Evolutionary conservation across 2,113 vertebrate genomes (phyloP).

Genomic region (Pelusios castaneus): DNA sequence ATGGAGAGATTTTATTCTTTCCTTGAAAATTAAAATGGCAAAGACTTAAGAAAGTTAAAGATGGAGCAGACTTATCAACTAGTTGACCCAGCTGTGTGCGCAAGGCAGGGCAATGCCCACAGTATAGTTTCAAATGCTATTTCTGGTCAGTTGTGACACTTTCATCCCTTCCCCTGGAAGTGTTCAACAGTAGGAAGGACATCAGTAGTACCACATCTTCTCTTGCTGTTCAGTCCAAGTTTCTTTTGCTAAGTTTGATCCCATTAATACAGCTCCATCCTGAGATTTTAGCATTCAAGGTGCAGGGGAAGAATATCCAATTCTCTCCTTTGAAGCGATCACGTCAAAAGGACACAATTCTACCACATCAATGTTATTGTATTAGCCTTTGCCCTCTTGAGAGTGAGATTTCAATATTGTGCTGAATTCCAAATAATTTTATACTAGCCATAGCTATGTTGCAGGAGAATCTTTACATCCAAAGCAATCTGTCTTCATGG

Average conservation of each 20-base stretch:
- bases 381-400: not conserved
- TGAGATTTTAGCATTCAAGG: not conserved
- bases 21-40: not conserved
- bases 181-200: not conserved
- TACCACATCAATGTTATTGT: not conserved
- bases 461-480: not conserved
- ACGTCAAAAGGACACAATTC: not conserved
- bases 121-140: not conserved
- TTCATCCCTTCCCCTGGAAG: not conserved
- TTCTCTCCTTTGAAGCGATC: not conserved
- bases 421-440: not conserved
- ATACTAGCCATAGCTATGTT: not conserved
- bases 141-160: not conserved
- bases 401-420: not conserved
- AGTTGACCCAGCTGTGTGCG: not conserved
- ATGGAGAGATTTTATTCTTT: not conserved
- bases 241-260: not conserved
- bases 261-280: not conserved
- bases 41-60: not conserved
- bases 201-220: not conserved
- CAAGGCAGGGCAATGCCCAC: not conserved
- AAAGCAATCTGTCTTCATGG: not conserved
- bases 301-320: not conserved
- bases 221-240: not conserved
- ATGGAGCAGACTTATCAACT: accelerated